Conservation (phyloP, 2,888 invertebrate species). For the Campopleginae sp. region DNA sequence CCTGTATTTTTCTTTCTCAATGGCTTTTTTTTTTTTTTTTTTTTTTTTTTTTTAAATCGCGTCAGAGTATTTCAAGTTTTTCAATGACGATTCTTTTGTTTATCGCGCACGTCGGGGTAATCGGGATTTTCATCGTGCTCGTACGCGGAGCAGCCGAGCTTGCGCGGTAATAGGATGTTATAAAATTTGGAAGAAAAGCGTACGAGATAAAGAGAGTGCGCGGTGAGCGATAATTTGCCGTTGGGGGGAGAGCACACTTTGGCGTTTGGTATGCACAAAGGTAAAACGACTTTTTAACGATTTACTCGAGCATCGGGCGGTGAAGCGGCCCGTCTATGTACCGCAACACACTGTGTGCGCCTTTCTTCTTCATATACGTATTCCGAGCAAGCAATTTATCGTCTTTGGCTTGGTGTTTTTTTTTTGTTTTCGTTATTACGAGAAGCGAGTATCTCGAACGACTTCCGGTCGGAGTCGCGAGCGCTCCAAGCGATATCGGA, state of each 20-base stretch:
- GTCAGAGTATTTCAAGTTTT: not conserved
- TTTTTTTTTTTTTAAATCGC: too few relatives aligned
- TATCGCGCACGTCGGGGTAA: not conserved
- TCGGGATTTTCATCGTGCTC: too few relatives aligned
- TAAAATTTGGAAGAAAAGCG: not conserved
- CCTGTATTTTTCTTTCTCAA: not conserved
- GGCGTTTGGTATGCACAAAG: not conserved
- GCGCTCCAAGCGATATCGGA: slow-evolving; percentile 75
- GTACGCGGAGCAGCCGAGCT: too few relatives aligned
- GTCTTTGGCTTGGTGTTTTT: slow-evolving; percentile 65
- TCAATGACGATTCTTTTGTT: not conserved
- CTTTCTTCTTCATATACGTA: slow-evolving; percentile 29
- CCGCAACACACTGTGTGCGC: slow-evolving; percentile 7
- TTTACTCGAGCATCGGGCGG: slow-evolving; percentile 12
- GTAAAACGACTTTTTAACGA: slow-evolving; percentile 1
- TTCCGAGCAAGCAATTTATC: slow-evolving; percentile 75
- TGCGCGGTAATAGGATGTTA: not conserved
- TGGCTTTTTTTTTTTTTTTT: too few relatives aligned
- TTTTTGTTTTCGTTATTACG: slow-evolving; percentile 77
- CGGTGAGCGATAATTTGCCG: not conserved
- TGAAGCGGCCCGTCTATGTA: slow-evolving; percentile 1
- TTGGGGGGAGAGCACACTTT: not conserved
- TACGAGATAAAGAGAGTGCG: not conserved
- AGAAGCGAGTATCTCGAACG: slow-evolving; percentile 77
- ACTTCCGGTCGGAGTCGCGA: slow-evolving; percentile 77